A percentile compares a stretch with the other conserved stretches of the same genome.
These are phyloP conservation scores for Oncorhynchus gorbuscha DNA, from an alignment of 2,113 vertebrate species.

Conservation along the genomic window DNA sequence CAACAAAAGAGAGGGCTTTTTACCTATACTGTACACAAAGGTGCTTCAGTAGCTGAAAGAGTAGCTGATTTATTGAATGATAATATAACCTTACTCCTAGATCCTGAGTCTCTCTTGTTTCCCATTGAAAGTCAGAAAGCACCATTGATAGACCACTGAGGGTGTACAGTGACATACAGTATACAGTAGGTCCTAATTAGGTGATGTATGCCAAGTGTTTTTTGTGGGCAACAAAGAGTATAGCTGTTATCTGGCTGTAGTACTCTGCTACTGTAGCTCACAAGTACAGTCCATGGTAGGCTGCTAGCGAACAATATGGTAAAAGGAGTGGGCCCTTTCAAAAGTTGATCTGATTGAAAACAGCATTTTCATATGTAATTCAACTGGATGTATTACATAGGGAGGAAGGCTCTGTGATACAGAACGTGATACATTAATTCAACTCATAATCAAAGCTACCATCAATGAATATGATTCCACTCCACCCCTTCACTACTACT, in stretches of 20 bases:
- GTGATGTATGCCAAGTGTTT: background rate
- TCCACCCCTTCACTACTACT: too few relatives aligned
- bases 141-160: background rate
- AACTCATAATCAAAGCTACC: background rate
- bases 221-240: background rate
- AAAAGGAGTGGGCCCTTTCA: background rate
- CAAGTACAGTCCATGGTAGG: background rate
- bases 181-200: slow-evolving; percentile 19
- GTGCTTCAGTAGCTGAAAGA: background rate
- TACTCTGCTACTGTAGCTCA: background rate
- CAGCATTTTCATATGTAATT: background rate
- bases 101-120: slow-evolving; percentile 1
- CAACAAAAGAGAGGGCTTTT: slow-evolving; percentile 17
- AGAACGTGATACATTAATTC: background rate
- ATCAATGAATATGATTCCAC: background rate
- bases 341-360: slow-evolving; percentile 14
- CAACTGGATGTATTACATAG: background rate
- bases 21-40: background rate
- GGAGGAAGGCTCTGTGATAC: background rate
- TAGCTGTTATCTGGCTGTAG: background rate
- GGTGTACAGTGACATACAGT: background rate
- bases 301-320: background rate
- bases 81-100: slow-evolving; percentile 22
- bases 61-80: slow-evolving; percentile 3
- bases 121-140: background rate